These are phyloP conservation scores for Strigamia transsilvanica DNA, from an alignment of 2,888 invertebrate genomes.

Conservation along the genomic window DNA sequence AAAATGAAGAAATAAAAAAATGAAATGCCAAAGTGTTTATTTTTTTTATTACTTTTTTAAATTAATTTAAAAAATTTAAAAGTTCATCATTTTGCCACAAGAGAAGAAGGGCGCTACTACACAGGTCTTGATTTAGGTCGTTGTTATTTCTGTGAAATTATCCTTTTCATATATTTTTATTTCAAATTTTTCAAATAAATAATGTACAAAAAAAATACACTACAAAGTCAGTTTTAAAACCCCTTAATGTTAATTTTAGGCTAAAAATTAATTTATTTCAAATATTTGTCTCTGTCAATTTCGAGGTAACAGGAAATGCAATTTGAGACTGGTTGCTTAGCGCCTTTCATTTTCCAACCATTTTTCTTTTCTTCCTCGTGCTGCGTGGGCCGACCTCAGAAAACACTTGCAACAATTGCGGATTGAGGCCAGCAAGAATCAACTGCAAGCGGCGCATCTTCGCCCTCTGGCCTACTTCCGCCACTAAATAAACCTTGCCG, in stretches of 20 bases:
- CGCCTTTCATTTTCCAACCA: background rate
- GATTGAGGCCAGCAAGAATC: slow-evolving; percentile 35
- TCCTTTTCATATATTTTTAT: no score
- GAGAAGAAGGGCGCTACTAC: background rate
- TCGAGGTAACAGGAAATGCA: background rate
- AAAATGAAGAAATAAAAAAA: no score
- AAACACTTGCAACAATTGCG: slow-evolving; percentile 21
- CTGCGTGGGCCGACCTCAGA: slow-evolving; percentile 13
- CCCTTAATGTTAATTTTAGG: background rate
- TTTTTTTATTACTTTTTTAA: background rate
- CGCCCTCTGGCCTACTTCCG: slow-evolving; percentile 47
- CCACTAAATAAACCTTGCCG: slow-evolving; percentile 19
- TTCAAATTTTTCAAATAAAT: no score
- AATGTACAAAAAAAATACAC: no score
- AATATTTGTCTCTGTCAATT: background rate
- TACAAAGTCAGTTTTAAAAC: background rate
- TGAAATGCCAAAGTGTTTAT: no score
- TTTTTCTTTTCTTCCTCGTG: background rate
- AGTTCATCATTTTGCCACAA: background rate
- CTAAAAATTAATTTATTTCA: background rate
- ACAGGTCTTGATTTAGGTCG: background rate
- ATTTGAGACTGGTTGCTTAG: background rate
- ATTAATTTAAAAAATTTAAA: background rate
- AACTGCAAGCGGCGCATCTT: slow-evolving; percentile 28
- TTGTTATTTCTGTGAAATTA: background rate